A percentile compares a stretch with the other conserved stretches of the same genome.
These are phyloP conservation scores for Alsophila aescularia DNA, from an alignment of 2,888 invertebrate species.

Conservation along the genomic window DNA sequence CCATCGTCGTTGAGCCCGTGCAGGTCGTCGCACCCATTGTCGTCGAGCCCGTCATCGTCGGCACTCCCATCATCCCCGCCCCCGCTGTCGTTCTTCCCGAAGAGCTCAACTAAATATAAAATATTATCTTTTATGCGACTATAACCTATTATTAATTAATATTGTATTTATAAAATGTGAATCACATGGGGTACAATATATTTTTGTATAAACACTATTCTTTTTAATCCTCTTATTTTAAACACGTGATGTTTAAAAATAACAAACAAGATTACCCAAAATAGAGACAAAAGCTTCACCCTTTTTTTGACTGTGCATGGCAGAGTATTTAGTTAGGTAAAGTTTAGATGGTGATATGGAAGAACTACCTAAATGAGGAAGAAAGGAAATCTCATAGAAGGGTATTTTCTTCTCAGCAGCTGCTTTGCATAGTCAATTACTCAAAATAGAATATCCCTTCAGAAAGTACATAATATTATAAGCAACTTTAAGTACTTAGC, in stretches of 20 bases:
- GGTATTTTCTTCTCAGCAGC: too few species aligned
- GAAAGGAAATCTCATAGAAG: too few species aligned
- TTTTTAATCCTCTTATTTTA: slow-evolving; percentile 4
- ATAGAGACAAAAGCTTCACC: too few species aligned
- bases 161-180: slow-evolving; percentile 19
- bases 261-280: too few species aligned
- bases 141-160: slow-evolving; percentile 1
- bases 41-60: slow-evolving; percentile 20
- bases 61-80: slow-evolving; percentile 47
- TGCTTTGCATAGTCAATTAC: too few species aligned
- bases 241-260: slow-evolving; percentile 37
- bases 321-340: too few species aligned
- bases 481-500: too few species aligned
- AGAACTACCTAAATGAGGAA: too few species aligned
- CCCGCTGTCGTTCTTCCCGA: slow-evolving; percentile 54
- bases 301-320: too few species aligned
- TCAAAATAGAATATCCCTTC: too few species aligned
- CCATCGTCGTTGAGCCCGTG: slow-evolving; percentile 30
- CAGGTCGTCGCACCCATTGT: slow-evolving; percentile 23
- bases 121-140: slow-evolving; percentile 3
- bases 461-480: too few species aligned
- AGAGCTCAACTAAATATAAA: slow-evolving; percentile 48
- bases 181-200: slow-evolving; percentile 16
- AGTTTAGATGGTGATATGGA: too few species aligned
- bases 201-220: slow-evolving; percentile 35